Percentiles rank a stretch among this genome's conserved stretches.
phyloP scores from a whole-genome alignment of 2,888 invertebrate species.

The Tanaodytes sp. region DNA sequence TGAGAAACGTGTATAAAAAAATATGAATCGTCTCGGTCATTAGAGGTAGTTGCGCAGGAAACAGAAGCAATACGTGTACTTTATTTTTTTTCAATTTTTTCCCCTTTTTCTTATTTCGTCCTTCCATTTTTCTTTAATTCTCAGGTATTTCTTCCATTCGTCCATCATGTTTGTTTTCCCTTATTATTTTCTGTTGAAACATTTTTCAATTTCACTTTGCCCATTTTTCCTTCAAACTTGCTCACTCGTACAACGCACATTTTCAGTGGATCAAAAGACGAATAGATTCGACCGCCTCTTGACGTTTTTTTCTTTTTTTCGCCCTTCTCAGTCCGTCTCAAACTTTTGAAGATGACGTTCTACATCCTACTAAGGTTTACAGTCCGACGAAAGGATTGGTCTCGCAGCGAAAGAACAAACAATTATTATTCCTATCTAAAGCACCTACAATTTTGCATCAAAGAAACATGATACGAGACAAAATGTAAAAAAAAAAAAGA shows the following conservation, averaged over 20 bases:
- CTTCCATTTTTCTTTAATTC: slow-evolving; percentile 23
- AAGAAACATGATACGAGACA: slow-evolving; percentile 31
- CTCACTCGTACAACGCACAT: slow-evolving; percentile 43
- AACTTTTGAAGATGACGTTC: too few species aligned
- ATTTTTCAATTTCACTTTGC: too few species aligned
- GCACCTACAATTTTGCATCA: slow-evolving; percentile 58
- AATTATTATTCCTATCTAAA: slow-evolving; percentile 56
- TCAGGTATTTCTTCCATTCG: slow-evolving; percentile 2
- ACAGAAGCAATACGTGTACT: slow-evolving; percentile 64
- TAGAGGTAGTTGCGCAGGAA: slow-evolving; percentile 70
- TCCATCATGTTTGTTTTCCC: slow-evolving; percentile 21
- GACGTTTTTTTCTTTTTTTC: slow-evolving; percentile 1
- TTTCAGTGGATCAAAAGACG: slow-evolving; percentile 22
- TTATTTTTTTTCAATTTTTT: too few species aligned
- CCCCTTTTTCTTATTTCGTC: slow-evolving; percentile 4
- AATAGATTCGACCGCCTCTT: slow-evolving; percentile 15
- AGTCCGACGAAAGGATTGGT: slow-evolving; percentile 26
- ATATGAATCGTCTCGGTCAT: slow-evolving; percentile 67
- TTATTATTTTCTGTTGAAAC: slow-evolving; percentile 6
- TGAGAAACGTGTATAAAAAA: slow-evolving; percentile 68
- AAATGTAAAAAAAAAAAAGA: too few species aligned
- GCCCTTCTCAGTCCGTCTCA: slow-evolving; percentile 6
- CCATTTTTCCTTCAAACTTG: slow-evolving; percentile 2
- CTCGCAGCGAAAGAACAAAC: slow-evolving; percentile 33
- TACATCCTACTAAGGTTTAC: too few species aligned